phyloP scores from a whole-genome alignment of 2,888 invertebrate genomes.

The Eristalis arbustorum region DNA sequence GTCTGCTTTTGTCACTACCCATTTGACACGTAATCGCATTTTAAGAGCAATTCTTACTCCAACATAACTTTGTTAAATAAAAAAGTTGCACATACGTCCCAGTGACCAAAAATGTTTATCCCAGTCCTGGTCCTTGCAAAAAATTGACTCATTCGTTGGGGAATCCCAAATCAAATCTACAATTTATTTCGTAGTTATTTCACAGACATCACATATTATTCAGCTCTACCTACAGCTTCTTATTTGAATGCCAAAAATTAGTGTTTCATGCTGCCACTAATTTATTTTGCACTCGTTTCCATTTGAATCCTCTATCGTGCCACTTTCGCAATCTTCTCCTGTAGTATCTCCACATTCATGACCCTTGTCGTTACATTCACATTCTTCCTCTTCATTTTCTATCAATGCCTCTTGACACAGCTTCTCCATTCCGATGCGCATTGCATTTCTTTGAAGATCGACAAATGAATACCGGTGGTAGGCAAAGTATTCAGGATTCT shows the following conservation, averaged over 20 bases:
- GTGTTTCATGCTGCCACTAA: not conserved
- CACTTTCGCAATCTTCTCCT: not conserved
- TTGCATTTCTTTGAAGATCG: constrained; percentile 71
- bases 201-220: not conserved
- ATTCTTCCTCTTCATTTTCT: not conserved
- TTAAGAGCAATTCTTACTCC: no score
- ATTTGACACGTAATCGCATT: no score
- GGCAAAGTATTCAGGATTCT: constrained; percentile 76
- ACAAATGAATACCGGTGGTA: constrained; percentile 76
- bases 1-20: no score
- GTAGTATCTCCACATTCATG: not conserved
- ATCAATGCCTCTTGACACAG: not conserved
- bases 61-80: no score
- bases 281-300: not conserved
- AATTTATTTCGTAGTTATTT: not conserved
- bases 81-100: constrained; percentile 19
- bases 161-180: no score
- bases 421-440: constrained; percentile 72
- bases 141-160: no score
- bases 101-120: no score
- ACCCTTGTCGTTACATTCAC: not conserved
- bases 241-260: not conserved
- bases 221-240: not conserved
- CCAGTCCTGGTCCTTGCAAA: no score
- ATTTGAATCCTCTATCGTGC: not conserved